These are phyloP conservation scores for Leptodactylus fallax DNA, from an alignment of 2,797 vertebrate species.

Conservation along the genomic window DNA sequence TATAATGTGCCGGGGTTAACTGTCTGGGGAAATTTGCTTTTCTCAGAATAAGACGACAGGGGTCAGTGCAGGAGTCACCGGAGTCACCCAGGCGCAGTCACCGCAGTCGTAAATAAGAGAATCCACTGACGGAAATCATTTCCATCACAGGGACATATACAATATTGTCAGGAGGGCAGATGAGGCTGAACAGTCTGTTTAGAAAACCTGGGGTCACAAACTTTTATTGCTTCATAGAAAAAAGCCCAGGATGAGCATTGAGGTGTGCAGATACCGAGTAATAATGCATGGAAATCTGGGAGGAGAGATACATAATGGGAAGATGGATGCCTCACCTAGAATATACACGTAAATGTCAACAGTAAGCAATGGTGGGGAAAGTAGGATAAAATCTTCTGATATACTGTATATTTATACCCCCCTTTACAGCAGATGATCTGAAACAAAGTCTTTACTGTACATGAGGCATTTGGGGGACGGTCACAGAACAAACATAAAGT, in stretches of 20 bases:
- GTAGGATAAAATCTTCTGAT: too few species aligned
- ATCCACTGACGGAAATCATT: slow-evolving; percentile 27
- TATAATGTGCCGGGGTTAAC: background rate
- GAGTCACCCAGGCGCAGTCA: slow-evolving; percentile 8
- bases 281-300: background rate
- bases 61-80: slow-evolving; percentile 1
- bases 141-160: slow-evolving; percentile 1
- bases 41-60: background rate
- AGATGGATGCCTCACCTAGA: background rate
- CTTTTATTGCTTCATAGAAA: background rate
- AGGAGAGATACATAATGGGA: background rate
- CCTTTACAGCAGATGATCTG: too few species aligned
- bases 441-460: too few species aligned
- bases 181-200: background rate
- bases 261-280: background rate
- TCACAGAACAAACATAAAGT: too few species aligned
- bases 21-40: background rate
- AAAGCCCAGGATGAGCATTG: background rate
- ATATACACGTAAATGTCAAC: too few species aligned
- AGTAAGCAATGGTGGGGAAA: too few species aligned
- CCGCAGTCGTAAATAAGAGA: background rate
- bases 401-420: too few species aligned
- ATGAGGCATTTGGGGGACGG: too few species aligned
- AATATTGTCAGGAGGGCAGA: slow-evolving; percentile 29
- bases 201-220: background rate